These are phyloP conservation scores for Elachura formosa DNA, from an alignment of 2,113 vertebrate genomes.

Conservation along the genomic window DNA sequence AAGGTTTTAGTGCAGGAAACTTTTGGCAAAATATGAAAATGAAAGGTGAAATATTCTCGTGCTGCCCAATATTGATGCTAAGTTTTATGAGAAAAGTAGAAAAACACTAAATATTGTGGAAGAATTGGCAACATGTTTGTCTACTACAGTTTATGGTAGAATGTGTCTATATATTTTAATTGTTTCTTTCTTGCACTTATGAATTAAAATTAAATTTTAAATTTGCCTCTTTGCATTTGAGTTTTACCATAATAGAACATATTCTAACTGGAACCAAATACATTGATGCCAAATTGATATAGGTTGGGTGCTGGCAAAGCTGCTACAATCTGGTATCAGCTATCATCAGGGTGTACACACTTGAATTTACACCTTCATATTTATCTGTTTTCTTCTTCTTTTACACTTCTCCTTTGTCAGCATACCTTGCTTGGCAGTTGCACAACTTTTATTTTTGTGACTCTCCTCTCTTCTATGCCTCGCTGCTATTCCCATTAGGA, in stretches of 20 bases:
- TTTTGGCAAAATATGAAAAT: not conserved
- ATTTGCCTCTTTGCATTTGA: not conserved
- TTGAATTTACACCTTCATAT: not conserved
- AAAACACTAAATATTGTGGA: not conserved
- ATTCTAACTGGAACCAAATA: not conserved
- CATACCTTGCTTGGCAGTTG: not conserved
- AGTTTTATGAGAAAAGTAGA: not conserved
- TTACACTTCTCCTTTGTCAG: not conserved
- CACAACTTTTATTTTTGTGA: not conserved
- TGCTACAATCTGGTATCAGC: not conserved
- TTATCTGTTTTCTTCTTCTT: not conserved
- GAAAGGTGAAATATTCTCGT: not conserved
- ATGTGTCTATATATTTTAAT: not conserved
- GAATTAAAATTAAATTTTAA: not conserved
- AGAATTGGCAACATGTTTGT: not conserved
- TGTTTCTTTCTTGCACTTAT: not conserved
- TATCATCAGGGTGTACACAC: not conserved
- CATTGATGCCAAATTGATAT: not conserved
- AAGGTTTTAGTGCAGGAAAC: no score
- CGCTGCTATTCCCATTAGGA: not conserved
- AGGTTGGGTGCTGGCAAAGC: not conserved
- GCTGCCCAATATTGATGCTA: not conserved
- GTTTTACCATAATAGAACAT: not conserved
- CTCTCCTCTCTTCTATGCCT: not conserved
- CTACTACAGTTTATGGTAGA: accelerated